Conservation (phyloP, 1,140 invertebrate genomes). For the Phocides pigmalion region DNA sequence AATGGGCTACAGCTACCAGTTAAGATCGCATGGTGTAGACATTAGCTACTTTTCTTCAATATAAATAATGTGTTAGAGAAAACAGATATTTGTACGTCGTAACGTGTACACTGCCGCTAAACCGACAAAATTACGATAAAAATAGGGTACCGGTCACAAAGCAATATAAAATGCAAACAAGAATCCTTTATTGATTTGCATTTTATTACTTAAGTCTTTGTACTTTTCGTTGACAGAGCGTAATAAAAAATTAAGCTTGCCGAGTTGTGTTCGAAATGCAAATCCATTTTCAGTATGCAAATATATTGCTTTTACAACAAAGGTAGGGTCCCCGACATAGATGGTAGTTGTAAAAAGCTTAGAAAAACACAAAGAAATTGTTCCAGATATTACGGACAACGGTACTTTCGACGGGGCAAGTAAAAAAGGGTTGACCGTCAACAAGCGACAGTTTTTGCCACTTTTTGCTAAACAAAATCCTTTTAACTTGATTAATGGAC, state of each 20-base stretch:
- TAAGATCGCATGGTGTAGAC: too few species aligned
- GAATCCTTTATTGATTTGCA: constrained; percentile 58
- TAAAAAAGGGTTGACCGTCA: constrained; percentile 71
- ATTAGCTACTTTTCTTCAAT: too few species aligned
- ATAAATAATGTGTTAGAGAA: background rate
- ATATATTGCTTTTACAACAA: constrained; percentile 60
- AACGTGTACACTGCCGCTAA: background rate
- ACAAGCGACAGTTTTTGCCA: constrained; percentile 54
- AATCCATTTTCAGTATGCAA: constrained; percentile 74
- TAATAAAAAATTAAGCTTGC: constrained; percentile 56
- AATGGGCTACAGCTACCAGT: too few species aligned
- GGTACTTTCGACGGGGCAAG: constrained; percentile 45
- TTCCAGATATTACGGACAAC: constrained; percentile 68
- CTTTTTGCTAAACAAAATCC: constrained; percentile 56
- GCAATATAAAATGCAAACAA: constrained; percentile 37
- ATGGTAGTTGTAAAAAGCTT: constrained; percentile 67
- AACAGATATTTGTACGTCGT: background rate
- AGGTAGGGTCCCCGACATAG: constrained; percentile 48
- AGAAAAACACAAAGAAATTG: constrained; percentile 61
- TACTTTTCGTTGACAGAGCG: constrained; percentile 40
- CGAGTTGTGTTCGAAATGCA: constrained; percentile 58
- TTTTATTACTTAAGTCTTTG: constrained; percentile 73
- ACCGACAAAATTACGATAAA: constrained; percentile 20
- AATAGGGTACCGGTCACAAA: constrained; percentile 29
- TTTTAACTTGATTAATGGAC: constrained; percentile 77